A percentile compares a stretch with the other conserved stretches of the same genome.
Evolutionary conservation across 2,888 invertebrate species (phyloP).

Genomic region (Drosophila pegasa): DNA sequence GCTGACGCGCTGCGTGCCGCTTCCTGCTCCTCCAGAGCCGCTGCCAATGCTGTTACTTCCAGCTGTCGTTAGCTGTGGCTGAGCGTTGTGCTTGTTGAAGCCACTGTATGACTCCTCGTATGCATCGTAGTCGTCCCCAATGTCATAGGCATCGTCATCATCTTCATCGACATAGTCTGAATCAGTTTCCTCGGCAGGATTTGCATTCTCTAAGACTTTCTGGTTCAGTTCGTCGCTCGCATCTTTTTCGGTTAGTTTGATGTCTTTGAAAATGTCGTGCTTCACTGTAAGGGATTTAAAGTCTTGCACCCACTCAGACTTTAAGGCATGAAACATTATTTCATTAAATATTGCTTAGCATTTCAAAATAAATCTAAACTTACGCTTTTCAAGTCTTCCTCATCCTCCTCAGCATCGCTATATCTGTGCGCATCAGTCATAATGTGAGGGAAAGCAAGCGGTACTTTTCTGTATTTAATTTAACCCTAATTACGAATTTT

Average conservation of each 20-base stretch:
- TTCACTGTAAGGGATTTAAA: constrained; percentile 79
- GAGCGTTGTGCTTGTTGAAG: constrained; percentile 80
- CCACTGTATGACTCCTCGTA: constrained; percentile 82
- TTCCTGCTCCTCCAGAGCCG: constrained; percentile 11
- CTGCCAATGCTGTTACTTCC: constrained; percentile 19
- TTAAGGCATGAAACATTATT: constrained; percentile 7
- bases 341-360: constrained; percentile 6
- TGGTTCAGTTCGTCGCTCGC: constrained; percentile 51
- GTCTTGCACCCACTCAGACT: constrained; percentile 68
- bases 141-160: constrained; percentile 68
- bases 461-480: not conserved
- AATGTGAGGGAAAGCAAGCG: constrained; percentile 5
- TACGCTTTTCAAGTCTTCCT: constrained; percentile 53
- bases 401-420: constrained; percentile 84
- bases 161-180: constrained; percentile 57
- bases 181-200: constrained; percentile 27
- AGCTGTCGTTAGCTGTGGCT: constrained; percentile 56
- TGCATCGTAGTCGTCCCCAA: constrained; percentile 71
- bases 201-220: constrained; percentile 30
- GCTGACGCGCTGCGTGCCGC: constrained; percentile 86
- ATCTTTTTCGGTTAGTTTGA: constrained; percentile 50
- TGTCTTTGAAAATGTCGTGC: constrained; percentile 72
- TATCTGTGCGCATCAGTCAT: constrained; percentile 80
- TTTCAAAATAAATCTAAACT: constrained; percentile 5
- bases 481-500: constrained; percentile 1